A percentile compares a stretch with the other conserved stretches of the same genome.
phyloP scores from a whole-genome alignment of 2,888 invertebrate species.

The Tinea semifulvella region DNA sequence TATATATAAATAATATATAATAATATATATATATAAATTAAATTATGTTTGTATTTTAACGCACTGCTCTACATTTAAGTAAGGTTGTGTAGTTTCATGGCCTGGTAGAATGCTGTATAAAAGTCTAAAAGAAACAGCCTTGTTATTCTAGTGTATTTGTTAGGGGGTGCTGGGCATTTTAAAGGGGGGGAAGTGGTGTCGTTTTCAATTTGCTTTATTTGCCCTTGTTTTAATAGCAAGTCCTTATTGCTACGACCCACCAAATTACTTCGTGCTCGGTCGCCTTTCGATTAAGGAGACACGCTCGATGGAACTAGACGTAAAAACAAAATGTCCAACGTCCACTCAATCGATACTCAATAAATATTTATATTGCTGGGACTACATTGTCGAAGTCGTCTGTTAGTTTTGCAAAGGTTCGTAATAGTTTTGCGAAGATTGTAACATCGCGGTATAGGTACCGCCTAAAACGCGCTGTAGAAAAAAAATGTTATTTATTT shows the following conservation, averaged over 20 bases:
- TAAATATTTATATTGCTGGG: conserved; percentile 12
- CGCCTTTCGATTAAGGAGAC: conserved; percentile 59
- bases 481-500: no score
- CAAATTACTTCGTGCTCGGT: conserved; percentile 63
- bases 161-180: conserved; percentile 25
- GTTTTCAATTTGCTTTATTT: conserved; percentile 66
- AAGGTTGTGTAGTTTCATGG: no score
- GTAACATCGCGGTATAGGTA: no score
- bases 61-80: no score
- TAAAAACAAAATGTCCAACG: conserved; percentile 16
- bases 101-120: no score
- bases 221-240: conserved; percentile 64
- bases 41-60: no score
- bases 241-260: conserved; percentile 58
- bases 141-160: conserved; percentile 42
- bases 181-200: conserved; percentile 40
- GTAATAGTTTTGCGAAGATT: no score
- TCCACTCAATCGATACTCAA: conserved; percentile 12
- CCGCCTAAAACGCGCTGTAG: no score
- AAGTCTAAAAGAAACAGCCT: conserved; percentile 21
- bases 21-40: no score
- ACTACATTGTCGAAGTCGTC: no score
- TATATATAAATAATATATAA: no score
- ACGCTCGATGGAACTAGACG: conserved; percentile 21
- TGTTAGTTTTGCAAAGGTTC: no score